Percentiles rank a stretch among this genome's conserved stretches.
These are phyloP conservation scores for Capromys pilorides DNA, from an alignment of 2,797 vertebrate species.

Conservation along the genomic window DNA sequence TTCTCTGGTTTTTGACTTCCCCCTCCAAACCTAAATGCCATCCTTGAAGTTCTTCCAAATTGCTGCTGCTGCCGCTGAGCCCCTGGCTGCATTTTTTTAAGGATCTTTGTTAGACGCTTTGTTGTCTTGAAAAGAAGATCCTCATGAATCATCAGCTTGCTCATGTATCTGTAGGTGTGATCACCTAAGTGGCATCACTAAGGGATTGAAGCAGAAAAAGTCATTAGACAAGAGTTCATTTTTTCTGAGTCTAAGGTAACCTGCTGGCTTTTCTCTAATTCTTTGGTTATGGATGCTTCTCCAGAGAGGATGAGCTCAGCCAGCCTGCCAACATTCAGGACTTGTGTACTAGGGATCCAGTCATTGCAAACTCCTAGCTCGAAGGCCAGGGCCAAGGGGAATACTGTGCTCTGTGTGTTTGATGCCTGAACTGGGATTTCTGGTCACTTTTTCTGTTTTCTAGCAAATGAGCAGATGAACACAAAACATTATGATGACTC, in stretches of 20 bases:
- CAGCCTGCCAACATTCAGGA: too few species aligned
- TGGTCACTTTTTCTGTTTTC: neutral
- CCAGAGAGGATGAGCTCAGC: neutral
- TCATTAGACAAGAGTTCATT: neutral
- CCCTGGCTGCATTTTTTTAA: neutral
- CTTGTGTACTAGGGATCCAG: neutral
- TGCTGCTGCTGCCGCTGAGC: neutral
- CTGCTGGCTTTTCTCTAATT: neutral
- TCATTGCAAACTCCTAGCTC: neutral
- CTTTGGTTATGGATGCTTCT: neutral
- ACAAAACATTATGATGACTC: neutral
- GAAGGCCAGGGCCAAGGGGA: neutral
- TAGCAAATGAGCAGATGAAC: neutral
- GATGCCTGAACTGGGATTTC: neutral
- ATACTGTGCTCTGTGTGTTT: neutral
- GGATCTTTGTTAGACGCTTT: constrained; percentile 65
- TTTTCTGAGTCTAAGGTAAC: neutral
- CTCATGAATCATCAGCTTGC: constrained; percentile 57
- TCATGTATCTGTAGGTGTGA: constrained; percentile 58
- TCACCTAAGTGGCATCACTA: neutral
- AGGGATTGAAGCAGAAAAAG: neutral
- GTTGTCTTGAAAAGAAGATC: constrained; percentile 58
- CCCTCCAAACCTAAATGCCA: constrained; percentile 47
- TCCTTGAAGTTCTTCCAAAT: constrained; percentile 38
- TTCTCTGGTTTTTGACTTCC: constrained; percentile 47